phyloP scores from a whole-genome alignment of 2,888 invertebrate species.

The Clivina fossor region DNA sequence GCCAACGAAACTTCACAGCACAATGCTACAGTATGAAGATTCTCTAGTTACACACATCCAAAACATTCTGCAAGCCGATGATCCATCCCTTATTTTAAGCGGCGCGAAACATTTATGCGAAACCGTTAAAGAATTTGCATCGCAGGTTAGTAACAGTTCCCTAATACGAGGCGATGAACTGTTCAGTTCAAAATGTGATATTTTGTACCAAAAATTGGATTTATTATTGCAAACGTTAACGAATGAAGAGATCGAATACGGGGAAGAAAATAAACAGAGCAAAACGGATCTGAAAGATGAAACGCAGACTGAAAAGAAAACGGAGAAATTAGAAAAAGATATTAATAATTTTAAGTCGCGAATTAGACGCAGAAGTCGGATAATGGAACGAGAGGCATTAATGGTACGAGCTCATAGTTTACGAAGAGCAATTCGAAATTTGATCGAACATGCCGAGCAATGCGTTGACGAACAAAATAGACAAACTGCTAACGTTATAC shows the following conservation, averaged over 20 bases:
- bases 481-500: constrained; percentile 45
- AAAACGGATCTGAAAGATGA: constrained; percentile 41
- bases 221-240: constrained; percentile 71
- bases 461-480: constrained; percentile 63
- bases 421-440: constrained; percentile 77
- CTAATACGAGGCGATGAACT: constrained; percentile 62
- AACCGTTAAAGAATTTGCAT: constrained; percentile 75
- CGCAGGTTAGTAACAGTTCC: constrained; percentile 62
- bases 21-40: constrained; percentile 73
- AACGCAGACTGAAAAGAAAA: constrained; percentile 50
- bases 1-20: constrained; percentile 57
- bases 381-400: constrained; percentile 58
- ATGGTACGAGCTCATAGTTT: constrained; percentile 76
- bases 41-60: constrained; percentile 78
- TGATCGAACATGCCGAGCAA: constrained; percentile 78
- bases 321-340: constrained; percentile 52
- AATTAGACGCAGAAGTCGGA: constrained; percentile 46
- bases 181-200: constrained; percentile 68
- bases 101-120: constrained; percentile 77
- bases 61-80: constrained; percentile 82
- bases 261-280: constrained; percentile 46
- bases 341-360: constrained; percentile 53
- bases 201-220: constrained; percentile 75
- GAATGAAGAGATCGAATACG: constrained; percentile 61
- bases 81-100: constrained; percentile 69